Conservation (phyloP, 2,888 invertebrate species). For the Ennomos quercinarius region DNA sequence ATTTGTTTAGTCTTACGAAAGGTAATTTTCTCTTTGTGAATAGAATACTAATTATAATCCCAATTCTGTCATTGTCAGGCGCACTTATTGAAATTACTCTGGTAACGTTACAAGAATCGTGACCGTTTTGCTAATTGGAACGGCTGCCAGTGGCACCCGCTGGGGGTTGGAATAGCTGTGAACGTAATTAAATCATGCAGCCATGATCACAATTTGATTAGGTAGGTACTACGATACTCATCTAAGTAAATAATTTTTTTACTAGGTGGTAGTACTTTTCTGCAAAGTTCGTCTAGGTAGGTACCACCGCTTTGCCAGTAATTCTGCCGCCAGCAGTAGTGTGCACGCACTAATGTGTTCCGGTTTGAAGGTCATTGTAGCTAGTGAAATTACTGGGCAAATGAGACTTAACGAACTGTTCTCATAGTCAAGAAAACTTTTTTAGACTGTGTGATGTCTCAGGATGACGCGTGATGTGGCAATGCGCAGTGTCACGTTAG, state of each 20-base stretch:
- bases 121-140: conserved; percentile 30
- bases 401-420: no score
- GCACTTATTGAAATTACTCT: conserved; percentile 36
- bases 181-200: conserved; percentile 29
- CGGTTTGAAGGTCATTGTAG: no score
- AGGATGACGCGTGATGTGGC: no score
- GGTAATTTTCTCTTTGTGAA: conserved; percentile 12
- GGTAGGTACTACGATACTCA: background rate
- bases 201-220: conserved; percentile 22
- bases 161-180: conserved; percentile 8
- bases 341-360: no score
- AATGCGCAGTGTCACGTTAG: no score
- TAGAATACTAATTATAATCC: conserved; percentile 28
- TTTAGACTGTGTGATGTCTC: no score
- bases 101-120: conserved; percentile 31
- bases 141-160: conserved; percentile 14
- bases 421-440: no score
- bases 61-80: conserved; percentile 30
- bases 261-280: no score
- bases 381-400: no score
- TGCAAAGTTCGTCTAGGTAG: no score
- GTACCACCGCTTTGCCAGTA: no score
- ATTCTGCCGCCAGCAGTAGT: no score
- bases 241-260: background rate
- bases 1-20: conserved; percentile 9